Base-by-base conservation (phyloP, 1,140 invertebrate species). In the Drosophila virilis region DNA sequence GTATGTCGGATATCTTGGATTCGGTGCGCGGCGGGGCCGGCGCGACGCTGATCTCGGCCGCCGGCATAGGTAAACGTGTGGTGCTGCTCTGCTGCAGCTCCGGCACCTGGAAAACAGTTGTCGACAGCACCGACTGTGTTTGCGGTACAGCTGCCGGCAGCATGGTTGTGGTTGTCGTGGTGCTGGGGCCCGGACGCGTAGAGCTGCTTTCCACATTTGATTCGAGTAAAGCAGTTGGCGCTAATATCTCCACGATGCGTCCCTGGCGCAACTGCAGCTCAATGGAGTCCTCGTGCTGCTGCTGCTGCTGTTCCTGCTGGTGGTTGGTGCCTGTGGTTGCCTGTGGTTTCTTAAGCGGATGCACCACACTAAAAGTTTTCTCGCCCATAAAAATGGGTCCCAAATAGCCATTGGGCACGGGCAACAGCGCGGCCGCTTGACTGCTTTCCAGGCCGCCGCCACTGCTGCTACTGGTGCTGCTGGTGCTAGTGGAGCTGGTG, bases 381-480 rank as follows among this genome's bases (percentile, higher is more conserved):
- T 92, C 91, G 10, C 78, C 82, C 88, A 92, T 91, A 17, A 91
- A 81, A 32, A 92, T 91, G 6, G 91, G 91, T 45, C 91, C 91
- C 64, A 92, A 70, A 32, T 88, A 92, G 17, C 88, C 91, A 60
- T 86, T 89, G 22, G 81, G 81, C 15, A 86, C 76, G 13, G 80
- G 83, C 54, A 74, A 13, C 9, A 88, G 48, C 1, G 32, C 22
- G 2, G 40, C 9, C 33, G 50, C 28, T 43, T 35, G 35, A 15
- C 8, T 57, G 40, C 6, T 46, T 6, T 46, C 58, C 2, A 32
- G 2, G 52, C 45, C 43, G 33, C 8, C 48, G 28, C 8, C 46
- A 15, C 38, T 58, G 35, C 8, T 62, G 45, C 8, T 54, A 8
- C 42, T 66, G 28, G 22, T 74, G 50, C 2, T 42, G 17, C 7